Base-by-base conservation (phyloP, 1,140 invertebrate genomes). In the Trichonephila clavipes region DNA sequence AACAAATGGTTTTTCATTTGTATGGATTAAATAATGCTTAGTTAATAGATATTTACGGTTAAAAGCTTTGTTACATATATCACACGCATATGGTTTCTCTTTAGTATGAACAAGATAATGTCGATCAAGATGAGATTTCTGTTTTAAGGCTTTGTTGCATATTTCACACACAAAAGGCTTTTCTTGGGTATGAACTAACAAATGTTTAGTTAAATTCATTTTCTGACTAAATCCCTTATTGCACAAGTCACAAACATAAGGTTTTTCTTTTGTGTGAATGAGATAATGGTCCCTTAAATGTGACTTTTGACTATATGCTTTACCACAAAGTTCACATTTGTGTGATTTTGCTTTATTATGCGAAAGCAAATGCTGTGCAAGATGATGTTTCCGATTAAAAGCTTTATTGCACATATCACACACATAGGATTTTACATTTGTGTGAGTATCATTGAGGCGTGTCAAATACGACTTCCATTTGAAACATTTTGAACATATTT, bases 281-380 rank as follows among this genome's bases (percentile, higher is more conserved):
- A 96, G 94, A 7, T 96, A 95, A 95, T 97, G 96, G 86, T 96
- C 95, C 8, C 96, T 96, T 1, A 97, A 94, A 88, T 96, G 96
- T 24, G 95, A 96, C 81, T 95, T 96, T 87, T 97, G 97, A 3
- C 96, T 96, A 95, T 97, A 97, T 16, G 96, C 96, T 24, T 96
- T 96, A 1, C 96, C 96, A 95, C 97, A 97, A 62, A 95, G 94
- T 8, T 97, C 97, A 96, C 98, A 99, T 2, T 97, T 97, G 96
- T 98, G 98, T 0, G 98, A 98, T 95, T 98, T 98, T 95, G 98
- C 98, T 21, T 88, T 81, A 21, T 58, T 34, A 34, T 34, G 34
- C 6, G 44, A 51, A 51, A 51, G 5, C 69, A 10, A 66, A 77
- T 90, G 88, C n/a, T 61, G 88, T 0, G 8, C 28, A n/a, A 90